Conservation (phyloP, 2,797 vertebrate species). For the Sternotherus odoratus region DNA sequence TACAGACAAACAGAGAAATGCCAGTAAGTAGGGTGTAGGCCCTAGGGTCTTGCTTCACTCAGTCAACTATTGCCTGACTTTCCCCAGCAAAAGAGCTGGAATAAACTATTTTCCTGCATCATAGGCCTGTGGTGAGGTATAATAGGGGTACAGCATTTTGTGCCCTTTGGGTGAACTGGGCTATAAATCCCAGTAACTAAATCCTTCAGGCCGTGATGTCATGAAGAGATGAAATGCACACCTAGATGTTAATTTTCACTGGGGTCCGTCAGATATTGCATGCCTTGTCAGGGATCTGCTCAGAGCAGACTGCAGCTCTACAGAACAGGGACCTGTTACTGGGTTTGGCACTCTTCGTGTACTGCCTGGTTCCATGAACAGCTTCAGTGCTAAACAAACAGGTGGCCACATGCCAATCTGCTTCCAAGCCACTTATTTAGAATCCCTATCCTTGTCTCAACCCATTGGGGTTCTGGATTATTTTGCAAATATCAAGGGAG, state of each 20-base stretch:
- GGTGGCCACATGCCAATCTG: conserved; percentile 41
- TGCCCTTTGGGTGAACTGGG: conserved; percentile 69
- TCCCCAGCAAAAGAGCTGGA: background rate
- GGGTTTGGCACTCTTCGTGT: conserved; percentile 55
- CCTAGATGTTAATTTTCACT: conserved; percentile 64
- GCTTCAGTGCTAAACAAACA: conserved; percentile 71
- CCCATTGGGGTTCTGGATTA: conserved; percentile 53
- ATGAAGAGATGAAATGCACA: conserved; percentile 76
- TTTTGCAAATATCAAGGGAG: conserved; percentile 56
- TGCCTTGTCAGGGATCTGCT: conserved; percentile 51
- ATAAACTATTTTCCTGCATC: conserved; percentile 26
- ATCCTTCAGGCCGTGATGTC: conserved; percentile 73
- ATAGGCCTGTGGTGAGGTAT: background rate
- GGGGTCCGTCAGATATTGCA: conserved; percentile 64
- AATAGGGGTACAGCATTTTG: conserved; percentile 50
- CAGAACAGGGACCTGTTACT: conserved; percentile 23
- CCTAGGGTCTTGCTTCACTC: background rate
- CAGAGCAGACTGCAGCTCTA: conserved; percentile 45
- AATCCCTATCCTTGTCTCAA: conserved; percentile 38
- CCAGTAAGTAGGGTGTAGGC: background rate
- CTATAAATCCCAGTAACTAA: conserved; percentile 73
- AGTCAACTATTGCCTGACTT: background rate
- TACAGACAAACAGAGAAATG: background rate
- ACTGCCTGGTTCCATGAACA: conserved; percentile 60
- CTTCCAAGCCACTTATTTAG: conserved; percentile 62